Percentiles rank a stretch among this genome's conserved stretches.
phyloP scores from a whole-genome alignment of 2,113 vertebrate species.

The Oncorhynchus nerka region DNA sequence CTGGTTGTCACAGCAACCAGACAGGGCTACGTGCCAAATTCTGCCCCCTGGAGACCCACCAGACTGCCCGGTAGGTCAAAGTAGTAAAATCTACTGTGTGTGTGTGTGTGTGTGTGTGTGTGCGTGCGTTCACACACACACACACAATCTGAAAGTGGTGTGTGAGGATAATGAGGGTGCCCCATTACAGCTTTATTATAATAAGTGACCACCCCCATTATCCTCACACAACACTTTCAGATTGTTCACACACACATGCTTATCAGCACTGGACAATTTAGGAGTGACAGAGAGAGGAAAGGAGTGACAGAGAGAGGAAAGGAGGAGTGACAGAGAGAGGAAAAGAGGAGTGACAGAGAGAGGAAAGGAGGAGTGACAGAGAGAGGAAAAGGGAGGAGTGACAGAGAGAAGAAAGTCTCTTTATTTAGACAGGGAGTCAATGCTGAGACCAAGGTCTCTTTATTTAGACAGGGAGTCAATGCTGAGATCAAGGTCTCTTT shows the following conservation, averaged over 20 bases:
- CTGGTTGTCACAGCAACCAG: constrained; percentile 91
- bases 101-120: too few relatives aligned
- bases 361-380: too few relatives aligned
- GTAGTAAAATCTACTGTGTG: neutral
- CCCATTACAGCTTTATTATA: constrained; percentile 64
- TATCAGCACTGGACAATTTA: constrained; percentile 66
- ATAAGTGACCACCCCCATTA: constrained; percentile 9
- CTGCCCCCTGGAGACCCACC: constrained; percentile 90
- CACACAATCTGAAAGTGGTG: neutral
- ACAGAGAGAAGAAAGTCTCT: too few relatives aligned
- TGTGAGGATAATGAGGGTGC: neutral
- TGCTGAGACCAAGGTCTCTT: too few relatives aligned
- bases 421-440: too few relatives aligned
- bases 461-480: too few relatives aligned
- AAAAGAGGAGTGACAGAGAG: neutral
- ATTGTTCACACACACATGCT: constrained; percentile 36
- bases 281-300: neutral
- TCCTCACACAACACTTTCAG: too few relatives aligned
- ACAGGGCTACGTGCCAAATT: constrained; percentile 93
- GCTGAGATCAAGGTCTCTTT: too few relatives aligned
- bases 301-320: too few relatives aligned
- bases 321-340: too few relatives aligned
- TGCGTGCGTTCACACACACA: neutral
- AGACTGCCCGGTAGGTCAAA: constrained; percentile 87
- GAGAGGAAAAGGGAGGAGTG: too few relatives aligned